Percentiles rank a stretch among this genome's conserved stretches.
phyloP scores from a whole-genome alignment of 2,888 invertebrate genomes.

The Creontiades dilutus region DNA sequence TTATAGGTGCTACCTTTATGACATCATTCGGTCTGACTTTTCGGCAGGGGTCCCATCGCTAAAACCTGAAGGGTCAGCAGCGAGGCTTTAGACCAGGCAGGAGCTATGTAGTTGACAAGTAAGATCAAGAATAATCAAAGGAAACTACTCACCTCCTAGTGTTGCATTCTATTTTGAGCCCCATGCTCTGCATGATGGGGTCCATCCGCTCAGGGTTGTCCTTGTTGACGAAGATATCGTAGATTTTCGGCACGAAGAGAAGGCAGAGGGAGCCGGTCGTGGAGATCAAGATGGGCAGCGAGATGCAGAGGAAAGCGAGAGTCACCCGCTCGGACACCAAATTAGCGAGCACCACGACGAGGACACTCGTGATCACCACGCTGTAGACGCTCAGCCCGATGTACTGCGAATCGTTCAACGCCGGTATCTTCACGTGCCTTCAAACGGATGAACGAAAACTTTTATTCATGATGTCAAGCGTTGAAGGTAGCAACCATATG shows the following conservation, averaged over 20 bases:
- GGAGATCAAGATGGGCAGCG: slow-evolving; percentile 89
- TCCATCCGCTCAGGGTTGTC: slow-evolving; percentile 79
- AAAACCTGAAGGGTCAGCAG: too few relatives aligned
- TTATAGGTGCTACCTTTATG: too few relatives aligned
- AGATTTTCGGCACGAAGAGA: slow-evolving; percentile 91
- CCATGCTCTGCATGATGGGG: slow-evolving; percentile 92
- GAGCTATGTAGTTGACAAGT: too few relatives aligned
- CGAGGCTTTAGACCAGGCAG: too few relatives aligned
- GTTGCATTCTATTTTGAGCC: slow-evolving; percentile 92
- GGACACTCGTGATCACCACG: slow-evolving; percentile 92
- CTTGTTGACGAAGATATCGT: slow-evolving; percentile 82
- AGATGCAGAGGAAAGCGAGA: slow-evolving; percentile 89
- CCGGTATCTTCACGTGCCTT: slow-evolving; percentile 93
- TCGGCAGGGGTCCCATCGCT: too few relatives aligned
- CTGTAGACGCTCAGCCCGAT: slow-evolving; percentile 96
- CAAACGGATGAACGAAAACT: slow-evolving; percentile 70
- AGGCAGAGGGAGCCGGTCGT: slow-evolving; percentile 92
- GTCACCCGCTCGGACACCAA: slow-evolving; percentile 90
- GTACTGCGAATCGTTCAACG: slow-evolving; percentile 94
- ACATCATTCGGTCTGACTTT: too few relatives aligned
- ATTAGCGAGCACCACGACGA: slow-evolving; percentile 93
- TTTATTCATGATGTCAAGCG: too few relatives aligned
- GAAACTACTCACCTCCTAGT: slow-evolving; percentile 82
- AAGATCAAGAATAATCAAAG: too few relatives aligned
- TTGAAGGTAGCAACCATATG: too few relatives aligned